These are phyloP conservation scores for Azemiops feae DNA, from an alignment of 2,113 vertebrate genomes.

Conservation along the genomic window DNA sequence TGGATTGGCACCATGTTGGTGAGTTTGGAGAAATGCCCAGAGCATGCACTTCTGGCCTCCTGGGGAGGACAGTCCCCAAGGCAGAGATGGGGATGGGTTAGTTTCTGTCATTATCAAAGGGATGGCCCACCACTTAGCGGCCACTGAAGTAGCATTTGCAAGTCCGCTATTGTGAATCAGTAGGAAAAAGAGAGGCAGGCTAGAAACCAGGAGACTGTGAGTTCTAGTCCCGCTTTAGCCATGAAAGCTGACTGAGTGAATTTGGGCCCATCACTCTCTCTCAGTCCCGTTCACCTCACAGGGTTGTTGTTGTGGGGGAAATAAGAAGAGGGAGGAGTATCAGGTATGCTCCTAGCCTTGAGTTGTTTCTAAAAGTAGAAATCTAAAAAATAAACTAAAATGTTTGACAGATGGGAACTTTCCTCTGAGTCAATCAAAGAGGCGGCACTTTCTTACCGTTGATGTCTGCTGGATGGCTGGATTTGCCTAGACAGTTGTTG, in stretches of 20 bases:
- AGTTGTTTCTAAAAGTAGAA: background rate
- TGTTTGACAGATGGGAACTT: background rate
- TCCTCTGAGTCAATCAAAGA: background rate
- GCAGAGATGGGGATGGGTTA: background rate
- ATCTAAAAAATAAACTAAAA: background rate
- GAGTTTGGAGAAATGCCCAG: constrained; percentile 15
- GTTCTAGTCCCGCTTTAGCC: background rate
- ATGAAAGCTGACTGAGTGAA: background rate
- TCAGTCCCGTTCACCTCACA: background rate
- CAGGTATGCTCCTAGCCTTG: background rate
- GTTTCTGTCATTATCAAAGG: no score
- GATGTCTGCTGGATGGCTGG: background rate
- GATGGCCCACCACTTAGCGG: no score
- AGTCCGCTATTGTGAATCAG: background rate
- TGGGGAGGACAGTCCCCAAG: background rate
- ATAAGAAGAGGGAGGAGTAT: background rate
- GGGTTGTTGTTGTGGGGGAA: background rate
- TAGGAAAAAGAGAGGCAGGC: background rate
- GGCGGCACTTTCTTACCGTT: background rate
- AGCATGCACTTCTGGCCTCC: background rate
- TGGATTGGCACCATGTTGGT: constrained; percentile 73
- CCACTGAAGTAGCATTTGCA: background rate
- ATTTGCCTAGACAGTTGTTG: background rate
- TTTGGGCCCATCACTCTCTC: background rate
- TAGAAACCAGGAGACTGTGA: background rate